A percentile compares a stretch with the other conserved stretches of the same genome.
These are phyloP conservation scores for Balanococcus diminutus DNA, from an alignment of 2,888 invertebrate genomes.

Conservation along the genomic window DNA sequence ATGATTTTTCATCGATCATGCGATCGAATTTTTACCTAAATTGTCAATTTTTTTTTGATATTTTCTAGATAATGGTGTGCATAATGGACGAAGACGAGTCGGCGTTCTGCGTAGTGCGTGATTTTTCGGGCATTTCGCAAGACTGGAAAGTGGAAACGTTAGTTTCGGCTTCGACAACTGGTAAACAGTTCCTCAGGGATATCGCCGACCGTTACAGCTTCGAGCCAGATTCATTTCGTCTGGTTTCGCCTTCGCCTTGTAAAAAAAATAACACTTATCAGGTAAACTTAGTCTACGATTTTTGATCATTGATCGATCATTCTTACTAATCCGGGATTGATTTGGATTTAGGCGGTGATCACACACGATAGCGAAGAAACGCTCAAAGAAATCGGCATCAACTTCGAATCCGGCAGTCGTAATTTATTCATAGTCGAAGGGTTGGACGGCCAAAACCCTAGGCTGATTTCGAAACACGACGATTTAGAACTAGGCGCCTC, in stretches of 20 bases:
- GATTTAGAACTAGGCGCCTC: slow-evolving; percentile 63
- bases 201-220: slow-evolving; percentile 64
- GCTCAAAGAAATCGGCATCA: slow-evolving; percentile 51
- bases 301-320: no score
- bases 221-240: slow-evolving; percentile 63
- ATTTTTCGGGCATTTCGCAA: slow-evolving; percentile 59
- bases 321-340: no score
- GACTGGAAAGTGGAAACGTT: slow-evolving; percentile 59
- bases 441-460: slow-evolving; percentile 51
- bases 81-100: slow-evolving; percentile 61
- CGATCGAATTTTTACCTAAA: background rate
- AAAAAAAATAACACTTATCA: slow-evolving; percentile 45
- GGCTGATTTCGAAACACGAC: slow-evolving; percentile 59
- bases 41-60: background rate
- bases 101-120: slow-evolving; percentile 63
- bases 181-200: slow-evolving; percentile 63
- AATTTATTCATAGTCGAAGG: slow-evolving; percentile 55
- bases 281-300: background rate
- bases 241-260: slow-evolving; percentile 60
- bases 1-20: no score
- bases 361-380: slow-evolving; percentile 49
- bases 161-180: slow-evolving; percentile 62
- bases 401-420: slow-evolving; percentile 55
- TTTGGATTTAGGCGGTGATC: slow-evolving; percentile 29
- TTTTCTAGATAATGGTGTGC: slow-evolving; percentile 64